Base-by-base conservation (phyloP, 2,113 vertebrate genomes). In the Apodemus speciosus region DNA sequence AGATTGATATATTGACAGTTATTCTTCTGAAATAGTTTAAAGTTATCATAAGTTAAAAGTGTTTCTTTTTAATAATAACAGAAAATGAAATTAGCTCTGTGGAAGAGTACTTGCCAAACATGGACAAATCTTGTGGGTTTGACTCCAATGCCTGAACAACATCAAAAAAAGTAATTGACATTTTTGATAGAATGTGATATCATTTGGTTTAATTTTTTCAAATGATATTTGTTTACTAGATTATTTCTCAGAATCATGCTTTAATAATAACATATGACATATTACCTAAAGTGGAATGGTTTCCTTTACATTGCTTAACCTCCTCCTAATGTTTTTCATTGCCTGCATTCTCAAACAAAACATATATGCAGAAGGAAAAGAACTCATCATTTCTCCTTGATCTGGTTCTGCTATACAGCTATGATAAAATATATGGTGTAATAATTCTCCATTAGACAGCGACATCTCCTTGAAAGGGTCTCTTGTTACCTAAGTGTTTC, bases 391-490 rank as follows among this genome's bases (percentile, higher is more conserved):
- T 95, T 91, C 40, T 93, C 43, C 64, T 86, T 30, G 92, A 90
- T 89, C 88, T 64, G 18, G 30, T 86, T 90, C 91, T 90, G 79
- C 62, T 92, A 14, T 83, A 72, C 89, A 76, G 64, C 86, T 86
- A 89, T 77, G 85, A 88, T 92, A 92, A 95, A 73, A 95, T 88
- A 94, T 83, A 73, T 72, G n/a, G 15, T 71, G 38, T 18, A 96
- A 93, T 97, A 96, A 97, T 84, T 97, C 94, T 96, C 95, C 92
- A 97, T 91, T 96, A 96, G 83, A 94, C 75, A 35, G 87, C 75
- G 85, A 89, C 92, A 93, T 96, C 73, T 89, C 72, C 83, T 92
- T 97, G 95, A 94, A 96, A 92, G 85, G 14, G 13, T 88, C 68
- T 93, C 85, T 89, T 95, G 94, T 94, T 92, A 83, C 88, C 38